Percentiles rank a stretch among this genome's conserved stretches.
Conservation (phyloP, 2,888 invertebrate genomes). For the Agrotis segetum region DNA sequence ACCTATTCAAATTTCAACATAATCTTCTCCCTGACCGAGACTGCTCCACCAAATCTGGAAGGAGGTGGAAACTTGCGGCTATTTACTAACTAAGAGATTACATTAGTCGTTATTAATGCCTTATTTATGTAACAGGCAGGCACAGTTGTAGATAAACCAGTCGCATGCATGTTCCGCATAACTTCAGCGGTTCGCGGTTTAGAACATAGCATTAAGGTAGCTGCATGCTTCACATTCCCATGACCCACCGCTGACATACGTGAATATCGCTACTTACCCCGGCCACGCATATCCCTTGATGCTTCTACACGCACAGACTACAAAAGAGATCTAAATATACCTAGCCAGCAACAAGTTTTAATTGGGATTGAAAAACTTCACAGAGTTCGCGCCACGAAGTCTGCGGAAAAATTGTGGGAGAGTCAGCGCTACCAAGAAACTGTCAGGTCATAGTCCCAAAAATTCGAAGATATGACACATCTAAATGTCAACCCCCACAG, state of each 20-base stretch:
- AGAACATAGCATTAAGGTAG: slow-evolving; percentile 24
- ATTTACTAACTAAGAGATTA: too few relatives aligned
- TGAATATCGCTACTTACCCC: slow-evolving; percentile 38
- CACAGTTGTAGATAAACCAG: slow-evolving; percentile 1
- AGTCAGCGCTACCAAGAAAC: too few relatives aligned
- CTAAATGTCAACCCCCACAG: too few relatives aligned
- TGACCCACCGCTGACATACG: slow-evolving; percentile 22
- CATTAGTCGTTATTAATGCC: too few relatives aligned
- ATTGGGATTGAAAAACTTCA: slow-evolving; percentile 1
- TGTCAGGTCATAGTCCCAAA: too few relatives aligned
- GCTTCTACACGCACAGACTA: background rate
- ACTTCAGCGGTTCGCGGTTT: slow-evolving; percentile 32
- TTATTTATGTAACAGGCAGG: background rate
- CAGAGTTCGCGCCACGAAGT: too few relatives aligned
- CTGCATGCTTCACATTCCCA: slow-evolving; percentile 47
- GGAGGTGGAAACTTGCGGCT: too few relatives aligned
- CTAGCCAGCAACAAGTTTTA: background rate
- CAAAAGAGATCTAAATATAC: background rate
- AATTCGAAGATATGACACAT: too few relatives aligned
- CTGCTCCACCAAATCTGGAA: too few relatives aligned
- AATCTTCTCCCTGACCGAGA: too few relatives aligned
- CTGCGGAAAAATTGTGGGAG: too few relatives aligned
- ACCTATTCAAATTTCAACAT: too few relatives aligned
- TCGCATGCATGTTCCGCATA: slow-evolving; percentile 31
- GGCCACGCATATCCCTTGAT: slow-evolving; percentile 4